phyloP scores from a whole-genome alignment of 2,113 vertebrate species.

The Bubo bubo region DNA sequence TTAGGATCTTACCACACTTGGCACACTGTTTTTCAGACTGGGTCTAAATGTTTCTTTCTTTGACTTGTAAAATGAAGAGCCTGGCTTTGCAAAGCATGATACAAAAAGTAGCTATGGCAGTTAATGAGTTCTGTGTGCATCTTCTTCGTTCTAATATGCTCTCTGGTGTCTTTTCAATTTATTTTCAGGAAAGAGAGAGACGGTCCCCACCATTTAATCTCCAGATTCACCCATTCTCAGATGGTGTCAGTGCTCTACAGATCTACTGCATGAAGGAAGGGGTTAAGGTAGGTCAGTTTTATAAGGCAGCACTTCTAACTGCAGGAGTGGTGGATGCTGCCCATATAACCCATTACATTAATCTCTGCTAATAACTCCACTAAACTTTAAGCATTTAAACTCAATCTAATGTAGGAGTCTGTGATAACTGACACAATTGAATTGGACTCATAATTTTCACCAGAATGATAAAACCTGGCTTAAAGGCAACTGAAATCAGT shows the following conservation, averaged over 20 bases:
- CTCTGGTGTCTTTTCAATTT: constrained; percentile 13
- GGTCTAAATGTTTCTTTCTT: not conserved
- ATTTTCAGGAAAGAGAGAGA: constrained; percentile 90
- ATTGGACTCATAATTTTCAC: not conserved
- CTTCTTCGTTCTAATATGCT: constrained; percentile 8
- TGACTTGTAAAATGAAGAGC: not conserved
- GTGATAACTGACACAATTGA: not conserved
- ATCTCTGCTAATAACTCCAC: not conserved
- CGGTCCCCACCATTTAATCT: constrained; percentile 95
- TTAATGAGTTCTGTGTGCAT: not conserved
- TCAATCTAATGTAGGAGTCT: not conserved
- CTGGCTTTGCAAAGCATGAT: not conserved
- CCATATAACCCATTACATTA: not conserved
- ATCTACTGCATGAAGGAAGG: constrained; percentile 99
- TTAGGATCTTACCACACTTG: not conserved
- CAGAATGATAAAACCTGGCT: not conserved
- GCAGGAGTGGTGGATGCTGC: not conserved
- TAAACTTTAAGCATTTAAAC: not conserved
- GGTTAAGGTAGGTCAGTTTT: constrained; percentile 86
- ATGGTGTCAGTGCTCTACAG: constrained; percentile 96
- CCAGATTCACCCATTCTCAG: constrained; percentile 95
- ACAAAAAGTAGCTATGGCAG: not conserved
- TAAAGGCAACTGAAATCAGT: not conserved
- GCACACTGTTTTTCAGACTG: not conserved
- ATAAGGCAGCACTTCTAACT: not conserved